Evolutionary conservation across 2,797 vertebrate species (phyloP).

Genomic region (Trachops cirrhosus): DNA sequence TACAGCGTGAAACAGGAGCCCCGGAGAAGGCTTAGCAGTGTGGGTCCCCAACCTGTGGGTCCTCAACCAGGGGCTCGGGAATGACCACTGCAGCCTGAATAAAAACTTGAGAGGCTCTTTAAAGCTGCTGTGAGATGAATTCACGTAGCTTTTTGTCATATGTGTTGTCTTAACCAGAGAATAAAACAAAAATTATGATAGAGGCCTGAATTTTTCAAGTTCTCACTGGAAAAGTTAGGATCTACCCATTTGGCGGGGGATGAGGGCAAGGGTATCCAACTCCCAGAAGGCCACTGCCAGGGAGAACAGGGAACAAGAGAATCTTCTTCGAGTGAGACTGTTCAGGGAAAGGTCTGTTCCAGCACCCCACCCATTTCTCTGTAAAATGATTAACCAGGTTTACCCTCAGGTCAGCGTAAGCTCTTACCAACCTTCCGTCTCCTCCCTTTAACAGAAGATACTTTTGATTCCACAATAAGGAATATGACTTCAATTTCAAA

Average conservation of each 20-base stretch:
- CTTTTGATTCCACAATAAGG: not conserved
- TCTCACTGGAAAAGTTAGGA: not conserved
- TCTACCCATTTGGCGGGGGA: accelerated
- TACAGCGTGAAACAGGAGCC: not conserved
- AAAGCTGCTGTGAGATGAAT: not conserved
- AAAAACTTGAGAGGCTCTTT: not conserved
- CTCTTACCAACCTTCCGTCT: not conserved
- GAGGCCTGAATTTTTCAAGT: not conserved
- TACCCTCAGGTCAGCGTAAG: not conserved
- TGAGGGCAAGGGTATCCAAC: not conserved
- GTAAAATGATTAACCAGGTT: not conserved
- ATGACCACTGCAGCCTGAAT: not conserved
- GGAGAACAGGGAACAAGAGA: not conserved
- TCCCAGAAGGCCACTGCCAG: not conserved
- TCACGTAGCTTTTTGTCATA: not conserved
- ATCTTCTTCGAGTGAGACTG: not conserved
- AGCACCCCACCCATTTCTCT: not conserved
- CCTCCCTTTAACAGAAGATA: not conserved
- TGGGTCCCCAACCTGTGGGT: not conserved
- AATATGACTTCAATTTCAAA: not conserved
- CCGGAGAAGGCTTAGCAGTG: not conserved
- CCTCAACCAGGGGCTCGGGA: too few species aligned
- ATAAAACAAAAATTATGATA: not conserved
- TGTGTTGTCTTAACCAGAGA: not conserved
- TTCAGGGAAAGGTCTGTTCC: not conserved